Evolutionary conservation across 2,888 invertebrate species (phyloP).

Genomic region (Dolomedes plantarius): DNA sequence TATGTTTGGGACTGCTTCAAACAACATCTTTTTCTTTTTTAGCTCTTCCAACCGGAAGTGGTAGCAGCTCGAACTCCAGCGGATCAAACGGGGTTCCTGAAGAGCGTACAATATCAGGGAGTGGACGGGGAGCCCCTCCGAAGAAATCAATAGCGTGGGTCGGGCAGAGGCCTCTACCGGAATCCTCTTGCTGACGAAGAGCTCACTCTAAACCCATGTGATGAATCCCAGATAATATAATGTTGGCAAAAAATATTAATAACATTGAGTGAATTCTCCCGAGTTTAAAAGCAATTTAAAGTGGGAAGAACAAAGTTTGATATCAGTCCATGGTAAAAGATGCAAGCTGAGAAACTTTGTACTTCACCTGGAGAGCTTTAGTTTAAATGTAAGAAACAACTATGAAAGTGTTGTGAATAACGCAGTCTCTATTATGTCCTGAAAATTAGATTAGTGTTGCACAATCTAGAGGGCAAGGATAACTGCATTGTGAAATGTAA

Average conservation of each 20-base stretch:
- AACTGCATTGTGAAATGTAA: background rate
- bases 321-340: slow-evolving; percentile 47
- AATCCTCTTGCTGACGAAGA: slow-evolving; percentile 69
- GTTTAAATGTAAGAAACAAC: slow-evolving; percentile 29
- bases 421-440: slow-evolving; percentile 52
- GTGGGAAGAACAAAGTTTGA: slow-evolving; percentile 69
- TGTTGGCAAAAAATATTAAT: slow-evolving; percentile 25
- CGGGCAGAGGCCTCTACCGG: slow-evolving; percentile 57
- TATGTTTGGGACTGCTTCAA: no score
- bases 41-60: slow-evolving; percentile 56
- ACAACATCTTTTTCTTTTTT: no score
- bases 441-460: slow-evolving; percentile 59
- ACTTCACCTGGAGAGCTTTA: slow-evolving; percentile 33
- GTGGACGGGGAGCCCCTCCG: slow-evolving; percentile 22
- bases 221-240: slow-evolving; percentile 52
- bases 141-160: slow-evolving; percentile 66
- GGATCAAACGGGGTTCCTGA: slow-evolving; percentile 62
- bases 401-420: slow-evolving; percentile 29
- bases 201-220: slow-evolving; percentile 45
- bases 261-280: slow-evolving; percentile 35
- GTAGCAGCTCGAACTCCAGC: slow-evolving; percentile 64
- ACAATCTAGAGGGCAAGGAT: slow-evolving; percentile 50
- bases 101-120: slow-evolving; percentile 19
- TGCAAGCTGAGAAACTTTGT: slow-evolving; percentile 28
- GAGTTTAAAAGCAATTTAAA: slow-evolving; percentile 39